phyloP scores from a whole-genome alignment of 2,797 vertebrate genomes.

The Florisuga fusca region DNA sequence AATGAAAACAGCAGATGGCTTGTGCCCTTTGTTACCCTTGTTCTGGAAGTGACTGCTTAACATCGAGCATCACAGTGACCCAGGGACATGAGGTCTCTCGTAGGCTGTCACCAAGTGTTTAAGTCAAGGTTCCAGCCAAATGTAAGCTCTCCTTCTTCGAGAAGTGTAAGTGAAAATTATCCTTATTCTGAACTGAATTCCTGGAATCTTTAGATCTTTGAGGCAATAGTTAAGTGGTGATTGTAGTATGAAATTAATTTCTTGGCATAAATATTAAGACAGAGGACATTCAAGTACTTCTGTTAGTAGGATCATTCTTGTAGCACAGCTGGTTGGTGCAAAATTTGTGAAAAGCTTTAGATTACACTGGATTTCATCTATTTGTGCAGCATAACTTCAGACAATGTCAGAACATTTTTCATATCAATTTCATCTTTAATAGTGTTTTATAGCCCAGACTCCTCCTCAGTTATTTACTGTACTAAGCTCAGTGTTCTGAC shows the following conservation, averaged over 20 bases:
- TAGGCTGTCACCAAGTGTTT: conserved; percentile 14
- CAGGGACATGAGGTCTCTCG: neutral
- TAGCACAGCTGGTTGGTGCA: neutral
- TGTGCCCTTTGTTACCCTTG: neutral
- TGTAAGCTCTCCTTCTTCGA: neutral
- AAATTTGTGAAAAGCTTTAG: neutral
- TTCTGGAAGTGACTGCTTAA: neutral
- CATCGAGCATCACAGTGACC: neutral
- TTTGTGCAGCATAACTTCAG: neutral
- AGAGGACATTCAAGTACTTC: neutral
- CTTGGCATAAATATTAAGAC: neutral
- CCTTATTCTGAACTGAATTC: neutral
- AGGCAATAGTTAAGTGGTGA: neutral
- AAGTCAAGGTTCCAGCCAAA: neutral
- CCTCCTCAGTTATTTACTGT: neutral
- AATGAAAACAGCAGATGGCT: neutral
- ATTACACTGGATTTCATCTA: neutral
- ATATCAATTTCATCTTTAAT: neutral
- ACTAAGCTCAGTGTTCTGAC: neutral
- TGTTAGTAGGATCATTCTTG: neutral
- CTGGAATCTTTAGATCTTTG: neutral
- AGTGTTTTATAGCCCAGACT: neutral
- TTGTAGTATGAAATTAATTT: neutral
- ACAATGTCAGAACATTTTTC: neutral
- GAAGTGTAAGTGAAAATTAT: neutral